Percentiles rank a stretch among this genome's conserved stretches.
phyloP scores from a whole-genome alignment of 2,113 vertebrate genomes.

The Piliocolobus tephrosceles region DNA sequence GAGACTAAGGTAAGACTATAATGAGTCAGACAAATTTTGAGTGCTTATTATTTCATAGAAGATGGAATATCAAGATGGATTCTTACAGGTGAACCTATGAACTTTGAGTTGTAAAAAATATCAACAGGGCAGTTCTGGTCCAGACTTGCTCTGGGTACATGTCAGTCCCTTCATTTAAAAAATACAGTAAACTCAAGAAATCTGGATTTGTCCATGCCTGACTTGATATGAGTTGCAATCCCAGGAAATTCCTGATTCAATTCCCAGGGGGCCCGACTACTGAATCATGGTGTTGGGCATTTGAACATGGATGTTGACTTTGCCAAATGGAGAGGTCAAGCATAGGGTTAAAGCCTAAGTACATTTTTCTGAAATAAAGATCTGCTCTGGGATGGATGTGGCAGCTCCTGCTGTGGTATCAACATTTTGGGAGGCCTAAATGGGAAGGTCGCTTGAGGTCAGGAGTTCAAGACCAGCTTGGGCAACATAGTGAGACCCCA shows the following conservation, averaged over 20 bases:
- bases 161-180: not conserved
- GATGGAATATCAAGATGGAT: not conserved
- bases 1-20: conserved; percentile 19
- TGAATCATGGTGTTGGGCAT: not conserved
- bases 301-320: not conserved
- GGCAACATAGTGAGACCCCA: too few relatives aligned
- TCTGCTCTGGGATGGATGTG: too few relatives aligned
- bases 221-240: not conserved
- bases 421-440: too few relatives aligned
- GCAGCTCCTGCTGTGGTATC: too few relatives aligned
- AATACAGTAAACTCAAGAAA: not conserved
- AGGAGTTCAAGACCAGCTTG: too few relatives aligned
- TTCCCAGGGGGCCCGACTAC: not conserved
- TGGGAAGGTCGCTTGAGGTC: too few relatives aligned
- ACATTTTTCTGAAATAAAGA: conserved; percentile 26
- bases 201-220: not conserved
- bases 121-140: not conserved
- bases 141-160: not conserved
- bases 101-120: not conserved
- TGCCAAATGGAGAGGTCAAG: not conserved
- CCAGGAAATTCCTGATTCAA: not conserved
- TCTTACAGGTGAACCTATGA: not conserved
- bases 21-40: conserved; percentile 19
- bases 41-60: conserved; percentile 31
- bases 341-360: not conserved